phyloP scores from a whole-genome alignment of 1,140 invertebrate species.

The Samia ricini region DNA sequence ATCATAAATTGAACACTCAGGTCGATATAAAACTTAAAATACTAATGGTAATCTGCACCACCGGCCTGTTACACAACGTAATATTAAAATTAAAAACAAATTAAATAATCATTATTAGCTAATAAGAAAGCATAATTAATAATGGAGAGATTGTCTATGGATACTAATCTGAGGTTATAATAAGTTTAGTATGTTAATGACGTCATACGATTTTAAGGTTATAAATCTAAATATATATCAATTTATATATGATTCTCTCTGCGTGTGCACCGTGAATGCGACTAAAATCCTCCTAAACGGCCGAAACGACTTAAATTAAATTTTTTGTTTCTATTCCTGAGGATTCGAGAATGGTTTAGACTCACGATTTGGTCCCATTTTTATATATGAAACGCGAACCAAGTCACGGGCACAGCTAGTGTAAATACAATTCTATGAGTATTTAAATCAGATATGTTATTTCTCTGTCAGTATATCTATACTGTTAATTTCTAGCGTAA shows the following conservation, averaged over 20 bases:
- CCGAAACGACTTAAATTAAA: too few relatives aligned
- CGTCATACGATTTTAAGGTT: background rate
- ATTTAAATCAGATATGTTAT: background rate
- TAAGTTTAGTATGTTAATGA: background rate
- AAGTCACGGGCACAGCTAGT: too few relatives aligned
- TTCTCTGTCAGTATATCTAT: background rate
- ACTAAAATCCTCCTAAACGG: too few relatives aligned
- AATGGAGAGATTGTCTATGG: background rate
- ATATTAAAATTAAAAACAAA: conserved; percentile 18
- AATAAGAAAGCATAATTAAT: conserved; percentile 2
- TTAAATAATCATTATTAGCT: background rate
- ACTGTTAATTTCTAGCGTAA: background rate
- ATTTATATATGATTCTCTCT: too few relatives aligned
- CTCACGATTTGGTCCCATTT: too few relatives aligned
- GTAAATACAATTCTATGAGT: background rate
- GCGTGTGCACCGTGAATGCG: too few relatives aligned
- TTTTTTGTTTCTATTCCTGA: too few relatives aligned
- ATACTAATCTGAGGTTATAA: background rate
- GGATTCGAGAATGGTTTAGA: too few relatives aligned
- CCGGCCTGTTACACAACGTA: conserved; percentile 54
- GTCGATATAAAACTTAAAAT: conserved; percentile 42
- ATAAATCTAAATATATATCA: background rate
- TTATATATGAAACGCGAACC: too few relatives aligned
- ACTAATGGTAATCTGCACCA: conserved; percentile 76
- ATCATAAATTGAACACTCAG: conserved; percentile 72